Conservation (phyloP, 2,888 invertebrate genomes). For the Onchidella celtica region DNA sequence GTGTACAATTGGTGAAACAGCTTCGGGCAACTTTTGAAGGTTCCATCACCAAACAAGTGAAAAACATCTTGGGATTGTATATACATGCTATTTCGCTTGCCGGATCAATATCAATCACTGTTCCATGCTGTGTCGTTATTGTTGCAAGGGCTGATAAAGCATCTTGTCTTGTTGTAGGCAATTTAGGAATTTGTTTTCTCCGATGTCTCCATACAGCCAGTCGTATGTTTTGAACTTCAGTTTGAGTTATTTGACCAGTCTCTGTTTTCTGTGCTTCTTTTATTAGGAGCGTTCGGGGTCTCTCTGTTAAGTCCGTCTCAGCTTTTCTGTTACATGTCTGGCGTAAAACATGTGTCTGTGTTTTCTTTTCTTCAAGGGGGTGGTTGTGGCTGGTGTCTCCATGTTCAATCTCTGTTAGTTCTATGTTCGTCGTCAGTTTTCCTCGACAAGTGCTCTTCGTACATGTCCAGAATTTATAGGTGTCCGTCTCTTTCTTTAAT, state of each 20-base stretch:
- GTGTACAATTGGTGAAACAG: neutral
- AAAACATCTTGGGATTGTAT: neutral
- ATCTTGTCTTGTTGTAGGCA: neutral
- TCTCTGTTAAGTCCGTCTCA: neutral
- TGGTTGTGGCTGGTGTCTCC: neutral
- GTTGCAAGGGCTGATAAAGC: neutral
- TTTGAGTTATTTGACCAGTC: neutral
- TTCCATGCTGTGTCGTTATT: neutral
- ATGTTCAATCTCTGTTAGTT: neutral
- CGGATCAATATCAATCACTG: neutral
- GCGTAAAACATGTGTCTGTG: neutral
- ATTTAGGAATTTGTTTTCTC: neutral
- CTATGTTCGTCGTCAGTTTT: neutral
- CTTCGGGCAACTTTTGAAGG: neutral
- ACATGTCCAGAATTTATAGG: neutral
- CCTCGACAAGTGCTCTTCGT: neutral
- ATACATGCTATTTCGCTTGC: neutral
- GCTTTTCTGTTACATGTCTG: neutral
- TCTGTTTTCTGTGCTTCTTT: neutral
- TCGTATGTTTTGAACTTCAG: neutral
- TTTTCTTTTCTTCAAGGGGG: neutral
- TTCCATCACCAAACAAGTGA: neutral
- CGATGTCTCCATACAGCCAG: neutral
- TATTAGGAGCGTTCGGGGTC: neutral
- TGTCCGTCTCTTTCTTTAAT: neutral